Conservation (phyloP, 2,113 vertebrate species). For the Lynx canadensis region DNA sequence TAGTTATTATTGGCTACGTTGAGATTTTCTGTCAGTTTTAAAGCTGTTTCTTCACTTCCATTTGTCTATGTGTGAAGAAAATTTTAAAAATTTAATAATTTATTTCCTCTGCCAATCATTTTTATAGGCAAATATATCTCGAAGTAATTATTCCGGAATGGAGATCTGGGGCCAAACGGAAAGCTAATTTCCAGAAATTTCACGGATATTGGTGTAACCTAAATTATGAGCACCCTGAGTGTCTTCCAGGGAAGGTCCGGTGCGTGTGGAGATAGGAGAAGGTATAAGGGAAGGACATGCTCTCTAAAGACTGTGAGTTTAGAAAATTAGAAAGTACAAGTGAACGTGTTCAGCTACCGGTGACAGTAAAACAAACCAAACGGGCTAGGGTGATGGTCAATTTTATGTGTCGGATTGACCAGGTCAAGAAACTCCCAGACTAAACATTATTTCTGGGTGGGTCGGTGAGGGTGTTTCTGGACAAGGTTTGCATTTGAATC, state of each 20-base stretch:
- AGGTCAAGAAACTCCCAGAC: background rate
- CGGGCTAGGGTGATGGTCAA: background rate
- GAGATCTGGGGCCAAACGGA: background rate
- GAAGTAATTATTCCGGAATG: background rate
- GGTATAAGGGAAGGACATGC: background rate
- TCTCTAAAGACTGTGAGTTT: background rate
- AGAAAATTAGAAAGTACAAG: background rate
- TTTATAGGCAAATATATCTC: background rate
- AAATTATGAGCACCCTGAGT: background rate
- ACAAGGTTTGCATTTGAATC: background rate
- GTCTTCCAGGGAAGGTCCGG: background rate
- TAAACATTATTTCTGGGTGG: background rate
- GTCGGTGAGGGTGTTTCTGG: background rate
- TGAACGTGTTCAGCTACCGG: background rate
- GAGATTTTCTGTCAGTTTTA: background rate
- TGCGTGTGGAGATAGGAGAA: background rate
- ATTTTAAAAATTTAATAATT: background rate
- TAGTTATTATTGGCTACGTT: background rate
- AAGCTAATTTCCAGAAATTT: background rate
- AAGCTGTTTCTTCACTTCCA: slow-evolving; percentile 13
- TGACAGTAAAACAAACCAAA: background rate
- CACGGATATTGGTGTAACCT: background rate
- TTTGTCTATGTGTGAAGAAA: background rate
- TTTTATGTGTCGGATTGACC: background rate
- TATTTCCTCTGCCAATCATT: background rate